Percentiles rank a stretch among this genome's conserved stretches.
These are phyloP conservation scores for Omphaloscelis lunosa DNA, from an alignment of 2,888 invertebrate genomes.

Conservation along the genomic window DNA sequence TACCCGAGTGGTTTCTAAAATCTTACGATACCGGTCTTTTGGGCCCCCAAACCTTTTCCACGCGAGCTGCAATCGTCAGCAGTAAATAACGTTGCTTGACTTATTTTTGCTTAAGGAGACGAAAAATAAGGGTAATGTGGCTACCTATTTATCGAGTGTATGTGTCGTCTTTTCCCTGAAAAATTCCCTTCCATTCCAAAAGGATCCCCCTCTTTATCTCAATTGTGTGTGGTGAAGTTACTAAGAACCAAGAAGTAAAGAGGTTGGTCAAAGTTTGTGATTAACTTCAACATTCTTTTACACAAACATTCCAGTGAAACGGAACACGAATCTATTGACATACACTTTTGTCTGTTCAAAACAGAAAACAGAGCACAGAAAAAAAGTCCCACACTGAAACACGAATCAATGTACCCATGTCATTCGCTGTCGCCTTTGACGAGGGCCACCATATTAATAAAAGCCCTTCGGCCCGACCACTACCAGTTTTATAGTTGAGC, in stretches of 20 bases:
- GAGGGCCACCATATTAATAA: slow-evolving; percentile 73
- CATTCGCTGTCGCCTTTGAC: slow-evolving; percentile 68
- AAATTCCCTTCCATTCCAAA: neutral
- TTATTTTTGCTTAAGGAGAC: slow-evolving; percentile 29
- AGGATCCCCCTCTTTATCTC: neutral
- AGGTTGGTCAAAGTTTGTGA: neutral
- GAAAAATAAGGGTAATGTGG: slow-evolving; percentile 27
- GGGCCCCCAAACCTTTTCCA: slow-evolving; percentile 55
- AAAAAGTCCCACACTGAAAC: slow-evolving; percentile 52
- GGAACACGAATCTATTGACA: slow-evolving; percentile 38
- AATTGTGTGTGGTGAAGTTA: neutral
- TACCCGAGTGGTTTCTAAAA: slow-evolving; percentile 73
- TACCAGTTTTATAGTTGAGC: slow-evolving; percentile 76
- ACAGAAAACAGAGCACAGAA: slow-evolving; percentile 37
- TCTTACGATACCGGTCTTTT: slow-evolving; percentile 73
- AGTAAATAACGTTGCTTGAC: slow-evolving; percentile 33
- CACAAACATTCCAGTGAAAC: neutral
- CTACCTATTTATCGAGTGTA: slow-evolving; percentile 21
- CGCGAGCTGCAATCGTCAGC: slow-evolving; percentile 60
- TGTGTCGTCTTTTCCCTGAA: neutral
- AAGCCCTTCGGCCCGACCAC: slow-evolving; percentile 72
- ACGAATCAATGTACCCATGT: slow-evolving; percentile 64
- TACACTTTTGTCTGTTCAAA: slow-evolving; percentile 7
- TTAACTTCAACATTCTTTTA: neutral
- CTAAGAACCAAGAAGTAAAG: neutral